Evolutionary conservation across 2,888 invertebrate species (phyloP).

Genomic region (Platynereis dumerilii): DNA sequence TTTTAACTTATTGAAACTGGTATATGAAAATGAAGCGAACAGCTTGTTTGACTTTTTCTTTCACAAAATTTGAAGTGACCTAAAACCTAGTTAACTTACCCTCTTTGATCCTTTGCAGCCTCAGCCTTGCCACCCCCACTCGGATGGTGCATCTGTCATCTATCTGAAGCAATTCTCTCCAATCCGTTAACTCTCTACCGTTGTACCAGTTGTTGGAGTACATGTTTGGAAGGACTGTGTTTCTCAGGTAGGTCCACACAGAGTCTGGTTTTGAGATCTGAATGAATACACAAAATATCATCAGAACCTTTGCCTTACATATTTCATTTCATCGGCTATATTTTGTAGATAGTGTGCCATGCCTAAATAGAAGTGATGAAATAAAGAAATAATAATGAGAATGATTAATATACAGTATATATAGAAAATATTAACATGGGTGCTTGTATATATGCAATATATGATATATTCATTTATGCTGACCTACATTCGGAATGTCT

Average conservation of each 20-base stretch:
- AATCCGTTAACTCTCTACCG: conserved; percentile 48
- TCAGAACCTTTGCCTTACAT: not conserved
- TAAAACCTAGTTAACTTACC: conserved; percentile 45
- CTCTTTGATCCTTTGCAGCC: conserved; percentile 59
- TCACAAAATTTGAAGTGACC: too few species aligned
- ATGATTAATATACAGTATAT: too few species aligned
- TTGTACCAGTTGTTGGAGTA: conserved; percentile 57
- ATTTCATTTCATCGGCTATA: not conserved
- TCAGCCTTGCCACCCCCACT: conserved; percentile 56
- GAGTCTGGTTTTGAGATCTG: conserved; percentile 48
- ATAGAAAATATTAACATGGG: too few species aligned
- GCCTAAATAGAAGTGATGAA: too few species aligned
- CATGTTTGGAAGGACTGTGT: conserved; percentile 51
- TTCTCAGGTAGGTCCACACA: conserved; percentile 57
- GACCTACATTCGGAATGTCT: too few species aligned
- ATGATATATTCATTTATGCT: too few species aligned
- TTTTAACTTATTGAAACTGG: too few species aligned
- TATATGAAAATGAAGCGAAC: too few species aligned
- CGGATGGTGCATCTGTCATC: conserved; percentile 53
- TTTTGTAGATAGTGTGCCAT: too few species aligned
- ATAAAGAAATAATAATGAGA: too few species aligned
- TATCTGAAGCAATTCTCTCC: conserved; percentile 59
- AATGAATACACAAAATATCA: not conserved
- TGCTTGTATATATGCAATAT: too few species aligned
- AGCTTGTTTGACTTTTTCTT: too few species aligned